These are phyloP conservation scores for Drosophila micromelanica DNA, from an alignment of 1,140 invertebrate species.

Conservation along the genomic window DNA sequence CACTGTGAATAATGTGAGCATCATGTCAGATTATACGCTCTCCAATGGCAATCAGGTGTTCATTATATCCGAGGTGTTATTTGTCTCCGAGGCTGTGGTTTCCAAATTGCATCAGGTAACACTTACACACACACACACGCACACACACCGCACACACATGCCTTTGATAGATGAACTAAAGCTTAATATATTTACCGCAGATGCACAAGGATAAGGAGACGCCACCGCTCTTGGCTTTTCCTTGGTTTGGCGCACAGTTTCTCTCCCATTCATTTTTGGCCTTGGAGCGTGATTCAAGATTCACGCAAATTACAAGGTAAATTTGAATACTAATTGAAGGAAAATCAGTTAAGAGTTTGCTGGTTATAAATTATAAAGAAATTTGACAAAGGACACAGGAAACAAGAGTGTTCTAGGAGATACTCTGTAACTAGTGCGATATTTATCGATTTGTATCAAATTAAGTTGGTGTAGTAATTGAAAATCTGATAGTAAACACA, in stretches of 20 bases:
- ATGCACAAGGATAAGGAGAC: constrained; percentile 87
- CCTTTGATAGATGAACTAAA: constrained; percentile 25
- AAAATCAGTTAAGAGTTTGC: background rate
- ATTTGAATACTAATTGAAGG: constrained; percentile 12
- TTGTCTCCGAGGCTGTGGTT: constrained; percentile 87
- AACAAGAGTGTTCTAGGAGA: background rate
- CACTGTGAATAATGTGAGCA: constrained; percentile 86
- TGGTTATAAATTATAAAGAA: background rate
- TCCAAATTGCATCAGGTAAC: constrained; percentile 86
- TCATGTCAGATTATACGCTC: constrained; percentile 87
- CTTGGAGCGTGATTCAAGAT: constrained; percentile 86
- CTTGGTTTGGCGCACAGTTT: constrained; percentile 88
- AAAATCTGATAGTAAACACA: too few relatives aligned
- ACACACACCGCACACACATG: background rate
- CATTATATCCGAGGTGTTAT: constrained; percentile 87
- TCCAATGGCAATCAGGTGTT: constrained; percentile 87
- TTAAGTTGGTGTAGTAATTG: background rate
- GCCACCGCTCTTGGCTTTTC: constrained; percentile 87
- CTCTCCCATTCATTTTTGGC: constrained; percentile 87
- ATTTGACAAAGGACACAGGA: background rate
- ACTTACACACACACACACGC: background rate
- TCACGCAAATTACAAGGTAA: constrained; percentile 86
- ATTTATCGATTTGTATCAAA: too few relatives aligned
- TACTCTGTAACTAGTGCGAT: background rate
- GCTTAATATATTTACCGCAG: constrained; percentile 31